phyloP scores from a whole-genome alignment of 1,140 invertebrate species.

The Heliconius congener region DNA sequence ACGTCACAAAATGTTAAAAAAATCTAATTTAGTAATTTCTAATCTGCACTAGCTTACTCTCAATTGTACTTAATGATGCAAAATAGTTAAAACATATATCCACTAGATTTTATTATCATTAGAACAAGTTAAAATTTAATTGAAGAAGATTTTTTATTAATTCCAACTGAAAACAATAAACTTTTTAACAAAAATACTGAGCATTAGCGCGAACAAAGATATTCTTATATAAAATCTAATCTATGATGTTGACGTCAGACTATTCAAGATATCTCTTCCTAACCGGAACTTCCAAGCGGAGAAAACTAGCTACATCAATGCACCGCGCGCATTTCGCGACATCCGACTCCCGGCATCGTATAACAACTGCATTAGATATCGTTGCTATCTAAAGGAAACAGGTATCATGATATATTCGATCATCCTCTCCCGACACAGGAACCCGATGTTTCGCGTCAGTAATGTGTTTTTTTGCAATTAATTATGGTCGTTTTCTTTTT shows the following conservation, averaged over 20 bases:
- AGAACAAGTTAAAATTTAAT: too few species aligned
- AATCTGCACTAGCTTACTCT: too few species aligned
- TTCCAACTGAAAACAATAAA: background rate
- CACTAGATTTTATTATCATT: too few species aligned
- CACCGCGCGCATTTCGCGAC: constrained; percentile 47
- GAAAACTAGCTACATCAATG: constrained; percentile 48
- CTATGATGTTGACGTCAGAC: background rate
- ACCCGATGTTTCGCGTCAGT: background rate
- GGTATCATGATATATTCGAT: constrained; percentile 1
- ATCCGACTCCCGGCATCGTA: constrained; percentile 55
- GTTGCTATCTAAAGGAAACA: constrained; percentile 34
- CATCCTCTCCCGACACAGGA: constrained; percentile 7
- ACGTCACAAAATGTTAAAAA: too few species aligned
- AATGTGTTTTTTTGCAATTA: background rate
- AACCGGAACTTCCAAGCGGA: constrained; percentile 57
- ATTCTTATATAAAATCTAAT: background rate
- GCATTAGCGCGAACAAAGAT: background rate
- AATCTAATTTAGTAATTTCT: too few species aligned
- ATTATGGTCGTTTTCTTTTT: background rate
- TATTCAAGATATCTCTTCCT: constrained; percentile 1
- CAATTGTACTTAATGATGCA: too few species aligned
- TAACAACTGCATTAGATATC: constrained; percentile 43
- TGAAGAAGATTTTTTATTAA: background rate
- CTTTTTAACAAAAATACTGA: background rate
- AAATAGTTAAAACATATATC: too few species aligned